These are phyloP conservation scores for Podarcis siculus DNA, from an alignment of 2,797 vertebrate species.

Conservation along the genomic window DNA sequence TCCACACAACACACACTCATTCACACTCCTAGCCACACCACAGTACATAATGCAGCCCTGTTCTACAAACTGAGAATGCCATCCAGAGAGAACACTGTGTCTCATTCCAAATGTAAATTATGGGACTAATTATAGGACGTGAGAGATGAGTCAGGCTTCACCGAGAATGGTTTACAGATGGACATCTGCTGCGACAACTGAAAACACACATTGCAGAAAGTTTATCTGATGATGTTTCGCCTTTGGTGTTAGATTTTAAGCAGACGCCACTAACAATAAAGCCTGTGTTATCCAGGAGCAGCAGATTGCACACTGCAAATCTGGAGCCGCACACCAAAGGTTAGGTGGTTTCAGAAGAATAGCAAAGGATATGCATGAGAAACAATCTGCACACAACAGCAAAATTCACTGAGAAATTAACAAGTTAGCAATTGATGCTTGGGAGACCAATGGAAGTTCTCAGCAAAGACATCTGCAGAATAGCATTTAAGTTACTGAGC, in stretches of 20 bases:
- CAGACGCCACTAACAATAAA: neutral
- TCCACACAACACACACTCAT: neutral
- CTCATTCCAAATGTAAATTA: neutral
- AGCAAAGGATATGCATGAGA: too few relatives aligned
- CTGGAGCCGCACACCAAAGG: too few relatives aligned
- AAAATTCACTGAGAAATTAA: neutral
- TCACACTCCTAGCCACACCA: too few relatives aligned
- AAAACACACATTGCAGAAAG: neutral
- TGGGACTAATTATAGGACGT: neutral
- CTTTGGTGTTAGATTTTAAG: neutral
- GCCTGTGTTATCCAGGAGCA: neutral
- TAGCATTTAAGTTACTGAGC: too few relatives aligned
- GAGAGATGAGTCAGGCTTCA: conserved; percentile 10
- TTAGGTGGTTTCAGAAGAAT: neutral
- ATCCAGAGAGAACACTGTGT: conserved; percentile 14
- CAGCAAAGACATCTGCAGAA: neutral
- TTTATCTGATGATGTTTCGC: neutral
- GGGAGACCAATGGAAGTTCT: neutral
- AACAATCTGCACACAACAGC: too few relatives aligned
- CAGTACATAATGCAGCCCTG: neutral
- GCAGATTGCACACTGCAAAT: neutral
- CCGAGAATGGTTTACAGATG: neutral
- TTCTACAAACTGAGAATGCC: conserved; percentile 1
- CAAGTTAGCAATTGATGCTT: neutral
- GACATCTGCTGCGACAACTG: conserved; percentile 25